phyloP scores from a whole-genome alignment of 2,888 invertebrate genomes.

The Coleophora flavipennella region DNA sequence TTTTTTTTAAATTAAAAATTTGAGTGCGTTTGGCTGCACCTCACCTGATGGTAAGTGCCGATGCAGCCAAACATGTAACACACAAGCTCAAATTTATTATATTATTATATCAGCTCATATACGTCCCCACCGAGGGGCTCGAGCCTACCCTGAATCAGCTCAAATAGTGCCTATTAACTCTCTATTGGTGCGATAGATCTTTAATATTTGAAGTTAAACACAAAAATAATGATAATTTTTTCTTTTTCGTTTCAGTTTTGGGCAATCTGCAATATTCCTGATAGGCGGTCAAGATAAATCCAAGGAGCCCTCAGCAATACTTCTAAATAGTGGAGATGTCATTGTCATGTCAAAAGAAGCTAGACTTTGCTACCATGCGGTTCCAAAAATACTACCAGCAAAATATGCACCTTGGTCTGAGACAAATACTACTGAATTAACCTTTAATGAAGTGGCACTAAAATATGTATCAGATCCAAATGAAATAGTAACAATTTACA shows the following conservation, averaged over 20 bases:
- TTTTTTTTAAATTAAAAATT: no score
- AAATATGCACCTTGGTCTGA: conserved; percentile 60
- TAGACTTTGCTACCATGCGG: conserved; percentile 92
- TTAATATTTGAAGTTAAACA: no score
- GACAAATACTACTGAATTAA: conserved; percentile 6
- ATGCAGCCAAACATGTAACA: no score
- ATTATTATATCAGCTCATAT: no score
- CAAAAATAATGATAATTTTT: conserved; percentile 1
- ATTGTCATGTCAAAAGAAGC: conserved; percentile 90
- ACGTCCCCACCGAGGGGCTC: no score
- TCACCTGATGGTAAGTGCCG: no score
- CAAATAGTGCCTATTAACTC: no score
- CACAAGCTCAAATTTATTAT: no score
- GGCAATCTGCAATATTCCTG: conserved; percentile 94
- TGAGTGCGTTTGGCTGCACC: no score
- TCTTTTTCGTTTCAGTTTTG: conserved; percentile 80
- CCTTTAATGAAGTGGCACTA: conserved; percentile 16
- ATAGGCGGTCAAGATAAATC: conserved; percentile 86
- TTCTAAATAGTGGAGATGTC: conserved; percentile 91
- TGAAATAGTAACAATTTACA: conserved; percentile 23
- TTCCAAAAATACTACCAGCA: conserved; percentile 85
- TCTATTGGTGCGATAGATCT: no score
- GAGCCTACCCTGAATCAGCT: no score
- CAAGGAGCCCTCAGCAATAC: conserved; percentile 78
- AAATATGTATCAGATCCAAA: conserved; percentile 33